Base-by-base conservation (phyloP, 1,140 invertebrate species). In the Marisa cornuarietis region DNA sequence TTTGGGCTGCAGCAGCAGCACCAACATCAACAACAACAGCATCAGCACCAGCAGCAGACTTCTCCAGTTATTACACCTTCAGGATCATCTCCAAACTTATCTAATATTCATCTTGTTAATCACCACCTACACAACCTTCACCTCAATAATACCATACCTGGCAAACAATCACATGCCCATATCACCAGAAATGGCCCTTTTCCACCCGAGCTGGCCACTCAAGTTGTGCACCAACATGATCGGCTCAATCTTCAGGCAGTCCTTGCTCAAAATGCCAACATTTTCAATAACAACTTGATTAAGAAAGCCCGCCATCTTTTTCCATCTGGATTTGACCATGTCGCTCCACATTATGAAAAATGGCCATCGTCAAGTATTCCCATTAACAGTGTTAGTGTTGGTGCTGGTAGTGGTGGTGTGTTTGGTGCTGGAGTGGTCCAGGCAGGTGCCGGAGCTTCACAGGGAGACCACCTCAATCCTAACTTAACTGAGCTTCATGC, bases 241-340 rank as follows among this genome's bases (percentile, higher is more conserved):
- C 81, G 78, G 22, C 78, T 79, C 11, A 79, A 73, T 54, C 52
- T 82, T 1, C 81, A 82, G 49, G 61, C 78, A 65, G 66, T 54
- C 58, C 61, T 71, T 31, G 69, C 76, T 72, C 42, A 77, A 51
- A 63, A 76, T 62, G 71, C 49, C 80, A 79, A 51, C 42, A 71
- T 49, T 71, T n/a, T 66, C n/a, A 79, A 79, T 71, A 79, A 62
- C 79, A 78, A 80, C 61, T 31, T 80, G 51, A 71, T 54, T 54
- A 78, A 74, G n/a, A 75, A 82, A 52, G n/a, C 76, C 20, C 75
- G 76, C 7, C 81, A 80, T 31, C 78, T 73, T 13, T 52, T 80
- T 11, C 75, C 65, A 51, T 65, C 76, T 26, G 61, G 61, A 22
- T 24, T 20, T 63, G 76, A 77, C 18, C 76, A 77, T n/a, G 63